phyloP scores from a whole-genome alignment of 2,888 invertebrate species.

The Autographa gamma region DNA sequence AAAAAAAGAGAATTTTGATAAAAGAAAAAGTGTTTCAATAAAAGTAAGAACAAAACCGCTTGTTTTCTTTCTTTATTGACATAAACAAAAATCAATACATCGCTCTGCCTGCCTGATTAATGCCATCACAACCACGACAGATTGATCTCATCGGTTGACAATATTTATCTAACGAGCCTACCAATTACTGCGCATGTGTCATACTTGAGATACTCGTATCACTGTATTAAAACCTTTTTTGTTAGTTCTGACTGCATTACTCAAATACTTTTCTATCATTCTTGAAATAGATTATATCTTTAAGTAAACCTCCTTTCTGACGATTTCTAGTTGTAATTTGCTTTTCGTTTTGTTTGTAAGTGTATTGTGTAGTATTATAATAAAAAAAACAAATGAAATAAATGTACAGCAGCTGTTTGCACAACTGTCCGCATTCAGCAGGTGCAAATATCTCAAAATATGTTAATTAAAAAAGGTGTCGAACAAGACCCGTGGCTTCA shows the following conservation, averaged over 20 bases:
- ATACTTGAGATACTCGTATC: conserved; percentile 23
- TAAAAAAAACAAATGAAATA: not conserved
- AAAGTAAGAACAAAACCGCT: conserved; percentile 13
- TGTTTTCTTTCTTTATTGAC: conserved; percentile 36
- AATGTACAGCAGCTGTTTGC: conserved; percentile 15
- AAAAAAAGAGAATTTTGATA: not conserved
- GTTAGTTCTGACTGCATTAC: conserved; percentile 3
- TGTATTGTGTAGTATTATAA: not conserved
- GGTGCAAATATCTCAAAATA: conserved; percentile 19
- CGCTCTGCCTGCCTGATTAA: conserved; percentile 55
- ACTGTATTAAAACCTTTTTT: conserved; percentile 14
- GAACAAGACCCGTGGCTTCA: conserved; percentile 6
- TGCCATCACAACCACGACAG: conserved; percentile 27
- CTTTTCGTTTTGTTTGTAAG: too few relatives aligned
- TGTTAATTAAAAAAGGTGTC: conserved; percentile 9
- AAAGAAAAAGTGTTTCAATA: not conserved
- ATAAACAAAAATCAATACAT: conserved; percentile 52
- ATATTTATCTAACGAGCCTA: conserved; percentile 48
- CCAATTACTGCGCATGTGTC: conserved; percentile 36
- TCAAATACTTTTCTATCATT: not conserved
- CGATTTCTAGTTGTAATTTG: not conserved
- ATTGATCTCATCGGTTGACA: conserved; percentile 48
- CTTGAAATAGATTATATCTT: not conserved
- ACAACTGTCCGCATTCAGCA: conserved; percentile 26
- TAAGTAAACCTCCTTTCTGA: not conserved